These are phyloP conservation scores for Antheraea assamensis DNA, from an alignment of 2,888 invertebrate genomes.

Conservation along the genomic window DNA sequence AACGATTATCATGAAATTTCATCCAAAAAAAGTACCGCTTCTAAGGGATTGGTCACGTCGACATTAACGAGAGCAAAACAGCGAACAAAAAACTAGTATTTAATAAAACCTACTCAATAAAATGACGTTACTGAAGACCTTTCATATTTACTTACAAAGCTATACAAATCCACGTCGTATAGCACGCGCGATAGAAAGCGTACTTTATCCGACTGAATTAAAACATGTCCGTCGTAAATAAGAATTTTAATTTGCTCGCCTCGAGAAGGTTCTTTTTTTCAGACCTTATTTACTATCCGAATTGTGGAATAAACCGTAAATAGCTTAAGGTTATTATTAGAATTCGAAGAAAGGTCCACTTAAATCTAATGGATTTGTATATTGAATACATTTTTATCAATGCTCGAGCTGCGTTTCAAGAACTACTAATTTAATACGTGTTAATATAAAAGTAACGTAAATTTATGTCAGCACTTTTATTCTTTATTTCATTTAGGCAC, in stretches of 20 bases:
- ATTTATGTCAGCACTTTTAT: too few species aligned
- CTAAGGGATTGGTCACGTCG: too few species aligned
- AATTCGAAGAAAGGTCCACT: neutral
- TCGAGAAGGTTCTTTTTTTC: constrained; percentile 3
- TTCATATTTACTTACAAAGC: too few species aligned
- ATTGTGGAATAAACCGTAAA: neutral
- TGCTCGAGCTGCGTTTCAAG: neutral
- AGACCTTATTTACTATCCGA: constrained; percentile 9
- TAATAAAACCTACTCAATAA: too few species aligned
- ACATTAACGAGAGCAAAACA: too few species aligned
- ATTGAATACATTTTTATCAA: neutral
- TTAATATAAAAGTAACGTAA: neutral
- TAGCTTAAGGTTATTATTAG: neutral
- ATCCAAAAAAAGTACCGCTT: too few species aligned
- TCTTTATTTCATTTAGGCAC: too few species aligned
- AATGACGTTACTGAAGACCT: too few species aligned
- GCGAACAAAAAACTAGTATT: too few species aligned
- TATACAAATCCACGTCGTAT: neutral
- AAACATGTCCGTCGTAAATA: constrained; percentile 23
- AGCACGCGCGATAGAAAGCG: neutral
- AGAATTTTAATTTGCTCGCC: constrained; percentile 23
- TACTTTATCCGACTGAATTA: constrained; percentile 18
- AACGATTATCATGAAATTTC: too few species aligned
- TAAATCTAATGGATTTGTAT: neutral
- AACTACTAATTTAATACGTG: neutral